These are phyloP conservation scores for Antennarius maculatus DNA, from an alignment of 2,797 vertebrate genomes.

Conservation along the genomic window DNA sequence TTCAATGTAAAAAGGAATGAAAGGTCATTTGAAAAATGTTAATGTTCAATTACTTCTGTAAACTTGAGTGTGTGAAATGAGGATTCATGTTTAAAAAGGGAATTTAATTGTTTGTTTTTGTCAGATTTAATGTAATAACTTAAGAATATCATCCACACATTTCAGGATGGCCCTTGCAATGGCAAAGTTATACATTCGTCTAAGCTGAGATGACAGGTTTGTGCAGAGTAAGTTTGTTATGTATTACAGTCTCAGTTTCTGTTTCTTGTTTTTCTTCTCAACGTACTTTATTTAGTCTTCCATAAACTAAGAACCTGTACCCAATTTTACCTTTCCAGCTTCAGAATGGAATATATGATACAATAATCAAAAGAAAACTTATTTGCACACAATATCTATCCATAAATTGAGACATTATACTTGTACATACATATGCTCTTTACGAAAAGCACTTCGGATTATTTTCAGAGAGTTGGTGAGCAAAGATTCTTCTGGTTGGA, in stretches of 20 bases:
- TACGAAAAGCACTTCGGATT: constrained; percentile 74
- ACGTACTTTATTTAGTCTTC: constrained; percentile 85
- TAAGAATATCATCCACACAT: constrained; percentile 48
- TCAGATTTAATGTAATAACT: constrained; percentile 64
- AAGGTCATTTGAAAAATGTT: constrained; percentile 56
- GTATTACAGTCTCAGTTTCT: constrained; percentile 66
- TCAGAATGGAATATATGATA: constrained; percentile 78
- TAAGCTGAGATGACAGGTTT: constrained; percentile 47
- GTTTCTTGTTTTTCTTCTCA: constrained; percentile 69
- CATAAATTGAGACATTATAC: constrained; percentile 75
- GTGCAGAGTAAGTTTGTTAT: constrained; percentile 61
- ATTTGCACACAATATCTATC: constrained; percentile 82
- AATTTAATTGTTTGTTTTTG: constrained; percentile 69
- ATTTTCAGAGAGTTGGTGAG: constrained; percentile 80
- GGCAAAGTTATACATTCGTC: constrained; percentile 48
- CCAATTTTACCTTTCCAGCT: constrained; percentile 77
- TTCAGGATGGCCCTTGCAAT: constrained; percentile 46
- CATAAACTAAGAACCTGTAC: constrained; percentile 85
- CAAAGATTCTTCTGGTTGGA: constrained; percentile 66
- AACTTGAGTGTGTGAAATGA: constrained; percentile 63
- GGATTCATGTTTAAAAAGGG: constrained; percentile 58
- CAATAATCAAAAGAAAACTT: constrained; percentile 73
- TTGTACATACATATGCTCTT: constrained; percentile 79
- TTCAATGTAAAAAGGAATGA: constrained; percentile 60
- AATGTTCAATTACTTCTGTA: constrained; percentile 59